Conservation (phyloP, 2,797 vertebrate species). For the Esox lucius region DNA sequence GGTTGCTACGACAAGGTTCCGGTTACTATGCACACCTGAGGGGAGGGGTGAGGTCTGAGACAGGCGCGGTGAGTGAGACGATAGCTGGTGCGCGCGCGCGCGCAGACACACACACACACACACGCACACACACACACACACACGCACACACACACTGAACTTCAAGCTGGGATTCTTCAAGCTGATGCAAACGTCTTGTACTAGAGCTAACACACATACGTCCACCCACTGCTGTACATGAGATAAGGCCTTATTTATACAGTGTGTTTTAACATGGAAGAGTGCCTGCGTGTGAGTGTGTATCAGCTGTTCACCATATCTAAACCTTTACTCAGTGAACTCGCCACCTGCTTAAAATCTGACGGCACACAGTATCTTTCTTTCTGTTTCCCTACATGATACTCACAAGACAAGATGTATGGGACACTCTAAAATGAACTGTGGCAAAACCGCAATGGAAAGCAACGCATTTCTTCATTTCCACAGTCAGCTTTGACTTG, state of each 20-base stretch:
- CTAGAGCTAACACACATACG: neutral
- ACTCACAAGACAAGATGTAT: too few relatives aligned
- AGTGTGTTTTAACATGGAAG: neutral
- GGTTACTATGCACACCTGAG: constrained; percentile 71
- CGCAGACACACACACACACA: constrained; percentile 23
- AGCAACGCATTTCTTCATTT: too few relatives aligned
- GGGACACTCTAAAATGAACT: too few relatives aligned
- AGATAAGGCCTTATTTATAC: neutral
- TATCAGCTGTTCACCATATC: constrained; percentile 32
- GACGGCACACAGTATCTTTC: neutral
- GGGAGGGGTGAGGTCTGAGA: constrained; percentile 40
- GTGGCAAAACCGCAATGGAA: too few relatives aligned
- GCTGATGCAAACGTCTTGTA: neutral
- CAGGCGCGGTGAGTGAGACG: constrained; percentile 2
- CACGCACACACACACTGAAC: too few relatives aligned
- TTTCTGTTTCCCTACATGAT: neutral
- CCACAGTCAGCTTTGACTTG: too few relatives aligned
- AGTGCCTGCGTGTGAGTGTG: neutral
- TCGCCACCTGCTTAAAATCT: constrained; percentile 28
- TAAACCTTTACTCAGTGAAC: constrained; percentile 38
- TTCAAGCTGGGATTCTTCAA: neutral
- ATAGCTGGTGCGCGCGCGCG: neutral
- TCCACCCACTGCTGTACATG: neutral
- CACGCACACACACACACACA: constrained; percentile 26
- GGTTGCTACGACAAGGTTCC: constrained; percentile 70